Base-by-base conservation (phyloP, 2,797 vertebrate species). In the Pipistrellus kuhlii region DNA sequence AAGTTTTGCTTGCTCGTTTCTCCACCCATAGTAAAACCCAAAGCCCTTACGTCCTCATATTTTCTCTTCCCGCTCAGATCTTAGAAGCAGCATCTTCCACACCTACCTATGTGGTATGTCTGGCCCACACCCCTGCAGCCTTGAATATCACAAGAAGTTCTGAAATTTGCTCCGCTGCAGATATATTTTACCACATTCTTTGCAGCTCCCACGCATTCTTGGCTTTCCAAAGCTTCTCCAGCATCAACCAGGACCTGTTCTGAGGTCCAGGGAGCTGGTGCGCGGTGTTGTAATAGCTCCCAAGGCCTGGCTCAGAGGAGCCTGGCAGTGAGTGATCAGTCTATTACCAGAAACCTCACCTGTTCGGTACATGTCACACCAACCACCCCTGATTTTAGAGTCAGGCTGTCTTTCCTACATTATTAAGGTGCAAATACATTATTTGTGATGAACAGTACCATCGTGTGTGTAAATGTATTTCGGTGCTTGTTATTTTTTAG, bases 81-180 rank as follows among this genome's bases (percentile, higher is more conserved):
- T 51, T 77, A 95, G 62, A 91, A 78, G 82, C 48, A 77, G 72
- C 32, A 32, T 93, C 87, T 94, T 72, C 77, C 53, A 78, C 89
- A 82, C 83, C 46, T 66, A 69, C 91, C 77, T 18, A 35, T 48
- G 80, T 78, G 88, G 68, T 75, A 69, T 62, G 66, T 92, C 91
- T 95, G 89, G 84, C 94, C 83, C 89, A 87, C 87, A 89, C 94
- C 62, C 35, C 78, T 38, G 14, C 53, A 91, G 38, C 78, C 87
- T 94, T 51, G 93, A 96, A 94, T 91, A 68, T 89, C 95, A 95
- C 81, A 94, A 81, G 80, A 89, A 96, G 32, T 84, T 92, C 87
- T 93, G 94, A 95, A 87, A 91, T 93, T 30, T 80, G 51, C 85
- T 95, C 93, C 62, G 87, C 64, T 44, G 73, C 81, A 93, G 94